Base-by-base conservation (phyloP, 2,797 vertebrate species). In the Tadarida brasiliensis region DNA sequence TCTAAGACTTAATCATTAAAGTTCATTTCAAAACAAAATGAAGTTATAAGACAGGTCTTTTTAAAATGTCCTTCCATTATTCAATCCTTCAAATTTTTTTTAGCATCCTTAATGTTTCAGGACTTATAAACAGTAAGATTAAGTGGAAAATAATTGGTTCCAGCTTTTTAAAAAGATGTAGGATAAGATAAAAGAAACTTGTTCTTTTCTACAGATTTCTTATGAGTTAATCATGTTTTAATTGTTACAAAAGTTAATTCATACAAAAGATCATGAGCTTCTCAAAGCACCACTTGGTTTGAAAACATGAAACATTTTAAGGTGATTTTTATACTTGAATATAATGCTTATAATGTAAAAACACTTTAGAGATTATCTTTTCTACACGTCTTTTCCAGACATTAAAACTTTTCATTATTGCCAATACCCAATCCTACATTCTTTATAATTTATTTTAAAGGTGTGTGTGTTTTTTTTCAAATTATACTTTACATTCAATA, bases 21-120 rank as follows among this genome's bases (percentile, higher is more conserved):
- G 33, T 61, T 85, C 4, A 76, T 81, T 95, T 95, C 70, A 68
- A 95, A 96, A 83, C 74, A 71, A 95, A 92, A 74, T 91, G 8
- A 87, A 71, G 15, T 96, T 82, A 83, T 44, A 57, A 54, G 78
- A 77, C 59, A 73, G 4, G 17, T 65, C 35, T 86, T 88, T 91
- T 77, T 30, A 73, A 96, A 92, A 78, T 57, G 9, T 80, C 33
- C 85, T 63, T 91, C 39, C 33, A 39, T 80, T 83, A 74, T 91
- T 91, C 4, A n/a, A 59, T 73, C 10, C 20, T 78, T 91, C 88
- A 76, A 63, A 39, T 35, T 71, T 71, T 87, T 44, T 47, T 83
- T 26, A 71, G 63, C 76, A 19, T 89, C 17, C 4, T 78, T 88
- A 90, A 67, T 87, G 10, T 83, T 96, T 87, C 19, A 92, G 47